These are phyloP conservation scores for Meganola albula DNA, from an alignment of 2,888 invertebrate genomes.

Conservation along the genomic window DNA sequence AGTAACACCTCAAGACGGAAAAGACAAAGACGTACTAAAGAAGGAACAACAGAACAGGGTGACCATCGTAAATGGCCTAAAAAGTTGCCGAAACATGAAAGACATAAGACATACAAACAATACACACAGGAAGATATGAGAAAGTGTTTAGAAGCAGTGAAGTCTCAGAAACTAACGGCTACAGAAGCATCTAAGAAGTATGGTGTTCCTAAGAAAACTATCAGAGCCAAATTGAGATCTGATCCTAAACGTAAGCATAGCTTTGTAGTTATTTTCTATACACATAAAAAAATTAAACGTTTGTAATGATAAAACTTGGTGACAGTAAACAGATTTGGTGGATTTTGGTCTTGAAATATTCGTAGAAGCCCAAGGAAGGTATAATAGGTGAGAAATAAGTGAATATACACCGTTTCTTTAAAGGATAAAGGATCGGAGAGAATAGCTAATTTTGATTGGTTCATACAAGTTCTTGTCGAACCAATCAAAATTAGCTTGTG, in stretches of 20 bases:
- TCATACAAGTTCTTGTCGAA: no score
- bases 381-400: no score
- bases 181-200: conserved; percentile 31
- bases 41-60: background rate
- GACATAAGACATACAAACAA: conserved; percentile 35
- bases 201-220: conserved; percentile 44
- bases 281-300: no score
- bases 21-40: background rate
- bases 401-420: no score
- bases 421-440: no score
- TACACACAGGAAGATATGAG: conserved; percentile 35
- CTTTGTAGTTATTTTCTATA: background rate
- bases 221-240: conserved; percentile 23
- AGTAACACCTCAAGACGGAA: background rate
- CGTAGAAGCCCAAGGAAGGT: no score
- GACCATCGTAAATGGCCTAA: conserved; percentile 25
- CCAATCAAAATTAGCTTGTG: no score
- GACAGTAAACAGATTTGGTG: no score
- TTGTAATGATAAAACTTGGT: no score
- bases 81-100: conserved; percentile 24
- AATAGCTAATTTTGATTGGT: no score
- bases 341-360: no score
- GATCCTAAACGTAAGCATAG: conserved; percentile 20
- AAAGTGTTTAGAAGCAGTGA: conserved; percentile 32
- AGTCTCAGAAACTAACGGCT: conserved; percentile 18